Percentiles rank a stretch among this genome's conserved stretches.
These are phyloP conservation scores for Ictalurus punctatus DNA, from an alignment of 2,113 vertebrate species.

Conservation along the genomic window DNA sequence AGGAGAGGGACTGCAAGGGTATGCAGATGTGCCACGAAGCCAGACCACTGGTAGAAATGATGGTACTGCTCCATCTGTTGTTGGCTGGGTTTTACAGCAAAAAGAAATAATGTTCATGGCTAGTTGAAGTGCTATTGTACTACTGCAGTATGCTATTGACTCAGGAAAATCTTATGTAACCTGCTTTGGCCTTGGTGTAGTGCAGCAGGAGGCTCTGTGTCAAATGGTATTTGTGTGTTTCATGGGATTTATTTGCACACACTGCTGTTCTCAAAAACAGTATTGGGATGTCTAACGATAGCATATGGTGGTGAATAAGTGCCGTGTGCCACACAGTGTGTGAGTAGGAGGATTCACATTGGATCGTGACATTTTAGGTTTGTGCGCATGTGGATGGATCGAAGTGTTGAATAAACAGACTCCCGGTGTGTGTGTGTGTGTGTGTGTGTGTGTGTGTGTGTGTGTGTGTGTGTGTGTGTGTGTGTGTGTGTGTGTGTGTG, in stretches of 20 bases:
- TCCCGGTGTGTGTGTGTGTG: conserved; percentile 27
- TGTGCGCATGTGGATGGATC: conserved; percentile 30
- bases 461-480: conserved; percentile 33
- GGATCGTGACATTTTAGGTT: conserved; percentile 36
- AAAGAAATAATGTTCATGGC: not conserved
- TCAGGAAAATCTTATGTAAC: conserved; percentile 8
- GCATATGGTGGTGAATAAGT: conserved; percentile 20
- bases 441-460: conserved; percentile 8
- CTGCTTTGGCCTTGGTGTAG: conserved; percentile 6
- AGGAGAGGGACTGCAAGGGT: no score
- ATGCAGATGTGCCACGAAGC: not conserved
- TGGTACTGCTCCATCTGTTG: not conserved
- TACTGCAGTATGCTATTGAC: not conserved
- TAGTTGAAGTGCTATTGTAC: not conserved
- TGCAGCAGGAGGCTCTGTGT: conserved; percentile 20
- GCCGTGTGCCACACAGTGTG: conserved; percentile 14
- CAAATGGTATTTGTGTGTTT: conserved; percentile 26
- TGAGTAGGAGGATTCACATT: conserved; percentile 43
- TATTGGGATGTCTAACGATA: conserved; percentile 12
- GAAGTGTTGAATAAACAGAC: conserved; percentile 52
- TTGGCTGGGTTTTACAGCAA: not conserved
- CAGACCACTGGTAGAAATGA: not conserved
- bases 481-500: conserved; percentile 15
- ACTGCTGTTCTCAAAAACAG: conserved; percentile 16
- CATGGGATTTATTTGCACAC: conserved; percentile 30